These are phyloP conservation scores for Diabrotica virgifera DNA, from an alignment of 1,140 invertebrate species.

Conservation along the genomic window DNA sequence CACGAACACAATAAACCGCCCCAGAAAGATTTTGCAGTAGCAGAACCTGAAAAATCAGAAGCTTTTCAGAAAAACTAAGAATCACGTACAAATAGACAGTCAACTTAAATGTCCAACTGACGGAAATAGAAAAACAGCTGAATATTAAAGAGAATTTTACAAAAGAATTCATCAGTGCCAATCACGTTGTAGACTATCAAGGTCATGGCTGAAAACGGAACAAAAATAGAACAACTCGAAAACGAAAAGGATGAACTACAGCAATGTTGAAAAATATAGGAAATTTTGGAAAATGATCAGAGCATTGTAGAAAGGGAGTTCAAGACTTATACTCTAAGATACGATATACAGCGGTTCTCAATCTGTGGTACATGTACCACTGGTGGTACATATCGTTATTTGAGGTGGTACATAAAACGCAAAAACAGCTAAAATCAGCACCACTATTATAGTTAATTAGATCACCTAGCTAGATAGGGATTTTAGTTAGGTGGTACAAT, in stretches of 20 bases:
- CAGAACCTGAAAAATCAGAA: constrained; percentile 36
- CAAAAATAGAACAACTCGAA: constrained; percentile 67
- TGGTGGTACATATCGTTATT: too few relatives aligned
- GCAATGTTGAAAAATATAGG: constrained; percentile 59
- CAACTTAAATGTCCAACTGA: constrained; percentile 60
- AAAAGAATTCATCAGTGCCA: constrained; percentile 63
- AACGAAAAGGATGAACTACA: constrained; percentile 71
- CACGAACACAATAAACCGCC: constrained; percentile 40
- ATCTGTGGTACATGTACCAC: too few relatives aligned
- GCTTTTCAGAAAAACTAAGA: constrained; percentile 60
- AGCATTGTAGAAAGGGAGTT: constrained; percentile 71
- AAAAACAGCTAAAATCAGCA: too few relatives aligned
- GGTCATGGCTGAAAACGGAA: constrained; percentile 66
- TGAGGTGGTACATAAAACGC: too few relatives aligned
- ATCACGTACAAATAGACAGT: constrained; percentile 60
- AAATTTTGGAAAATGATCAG: constrained; percentile 57
- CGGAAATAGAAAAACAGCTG: constrained; percentile 70
- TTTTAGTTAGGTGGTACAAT: too few relatives aligned
- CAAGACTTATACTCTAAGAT: too few relatives aligned
- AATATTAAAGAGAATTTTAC: constrained; percentile 75
- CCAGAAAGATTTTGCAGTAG: constrained; percentile 13
- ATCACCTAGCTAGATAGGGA: too few relatives aligned
- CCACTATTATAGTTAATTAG: too few relatives aligned
- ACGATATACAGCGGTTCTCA: too few relatives aligned
- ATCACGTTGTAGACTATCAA: constrained; percentile 56